Evolutionary conservation across 2,888 invertebrate genomes (phyloP).

Genomic region (Oligia strigilis): DNA sequence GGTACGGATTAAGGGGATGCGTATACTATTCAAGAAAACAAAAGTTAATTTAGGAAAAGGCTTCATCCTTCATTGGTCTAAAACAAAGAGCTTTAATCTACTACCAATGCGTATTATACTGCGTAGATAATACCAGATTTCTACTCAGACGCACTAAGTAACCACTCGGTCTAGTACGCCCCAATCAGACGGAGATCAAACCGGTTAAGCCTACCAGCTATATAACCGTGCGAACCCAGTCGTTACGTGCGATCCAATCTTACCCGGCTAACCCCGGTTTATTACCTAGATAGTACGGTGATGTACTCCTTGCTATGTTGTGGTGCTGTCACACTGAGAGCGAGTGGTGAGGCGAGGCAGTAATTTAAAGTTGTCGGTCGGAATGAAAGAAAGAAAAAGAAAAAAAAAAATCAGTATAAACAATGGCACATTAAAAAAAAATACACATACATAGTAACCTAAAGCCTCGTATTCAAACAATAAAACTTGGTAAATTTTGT

Average conservation of each 20-base stretch:
- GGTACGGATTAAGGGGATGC: not conserved
- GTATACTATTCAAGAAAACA: conserved; percentile 5
- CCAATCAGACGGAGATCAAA: conserved; percentile 62
- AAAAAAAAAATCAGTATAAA: not conserved
- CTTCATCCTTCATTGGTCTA: not conserved
- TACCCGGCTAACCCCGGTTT: conserved; percentile 63
- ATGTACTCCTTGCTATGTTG: conserved; percentile 51
- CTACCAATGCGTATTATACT: not conserved
- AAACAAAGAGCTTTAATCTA: not conserved
- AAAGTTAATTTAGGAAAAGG: not conserved
- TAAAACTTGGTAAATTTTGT: not conserved
- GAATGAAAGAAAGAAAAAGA: not conserved
- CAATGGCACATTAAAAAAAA: not conserved
- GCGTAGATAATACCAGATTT: conserved; percentile 12
- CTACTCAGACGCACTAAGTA: conserved; percentile 32
- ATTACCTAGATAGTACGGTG: conserved; percentile 59
- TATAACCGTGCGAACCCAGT: conserved; percentile 60
- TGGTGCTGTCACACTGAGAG: conserved; percentile 28
- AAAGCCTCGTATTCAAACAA: not conserved
- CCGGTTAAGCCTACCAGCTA: conserved; percentile 58
- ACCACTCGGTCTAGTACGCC: conserved; percentile 45
- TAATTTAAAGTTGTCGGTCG: not conserved
- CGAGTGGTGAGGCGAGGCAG: not conserved
- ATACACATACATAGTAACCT: not conserved
- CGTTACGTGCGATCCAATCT: conserved; percentile 64